A percentile compares a stretch with the other conserved stretches of the same genome.
Conservation (phyloP, 2,888 invertebrate genomes). For the Terebella lapidaria region DNA sequence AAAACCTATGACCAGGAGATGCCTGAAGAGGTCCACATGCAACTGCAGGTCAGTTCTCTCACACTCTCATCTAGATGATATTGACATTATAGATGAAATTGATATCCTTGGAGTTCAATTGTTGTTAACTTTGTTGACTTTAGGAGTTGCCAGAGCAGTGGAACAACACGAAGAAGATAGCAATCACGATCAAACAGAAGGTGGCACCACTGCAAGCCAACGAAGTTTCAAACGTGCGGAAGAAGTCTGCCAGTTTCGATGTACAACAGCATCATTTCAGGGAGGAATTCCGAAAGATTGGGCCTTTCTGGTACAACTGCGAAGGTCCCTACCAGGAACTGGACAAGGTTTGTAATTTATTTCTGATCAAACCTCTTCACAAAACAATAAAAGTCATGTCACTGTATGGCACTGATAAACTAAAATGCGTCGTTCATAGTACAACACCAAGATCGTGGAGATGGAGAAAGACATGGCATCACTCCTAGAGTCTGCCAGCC, state of each 20-base stretch:
- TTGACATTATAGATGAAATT: too few species aligned
- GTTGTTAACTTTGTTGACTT: neutral
- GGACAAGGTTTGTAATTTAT: conserved; percentile 29
- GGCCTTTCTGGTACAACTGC: conserved; percentile 50
- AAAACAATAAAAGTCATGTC: too few species aligned
- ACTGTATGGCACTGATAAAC: too few species aligned
- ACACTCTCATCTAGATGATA: too few species aligned
- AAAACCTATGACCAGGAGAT: conserved; percentile 95
- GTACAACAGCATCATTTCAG: conserved; percentile 73
- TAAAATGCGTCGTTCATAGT: too few species aligned
- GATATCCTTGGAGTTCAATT: neutral
- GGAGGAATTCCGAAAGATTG: conserved; percentile 71
- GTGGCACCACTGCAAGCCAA: conserved; percentile 91
- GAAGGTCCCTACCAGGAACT: conserved; percentile 46
- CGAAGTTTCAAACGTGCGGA: conserved; percentile 85
- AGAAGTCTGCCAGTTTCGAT: conserved; percentile 81
- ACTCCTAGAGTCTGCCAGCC: conserved; percentile 80
- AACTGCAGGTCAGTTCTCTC: conserved; percentile 66
- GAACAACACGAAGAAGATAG: conserved; percentile 89
- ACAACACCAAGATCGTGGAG: conserved; percentile 68
- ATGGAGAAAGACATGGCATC: conserved; percentile 81
- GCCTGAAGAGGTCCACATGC: conserved; percentile 89
- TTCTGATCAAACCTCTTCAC: neutral
- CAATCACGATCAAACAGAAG: conserved; percentile 84
- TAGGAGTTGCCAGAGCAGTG: conserved; percentile 92